Evolutionary conservation across 2,888 invertebrate species (phyloP), one percentile per base, ranked within the genome.

Genomic region (Agriopis aurantiaria): DNA sequence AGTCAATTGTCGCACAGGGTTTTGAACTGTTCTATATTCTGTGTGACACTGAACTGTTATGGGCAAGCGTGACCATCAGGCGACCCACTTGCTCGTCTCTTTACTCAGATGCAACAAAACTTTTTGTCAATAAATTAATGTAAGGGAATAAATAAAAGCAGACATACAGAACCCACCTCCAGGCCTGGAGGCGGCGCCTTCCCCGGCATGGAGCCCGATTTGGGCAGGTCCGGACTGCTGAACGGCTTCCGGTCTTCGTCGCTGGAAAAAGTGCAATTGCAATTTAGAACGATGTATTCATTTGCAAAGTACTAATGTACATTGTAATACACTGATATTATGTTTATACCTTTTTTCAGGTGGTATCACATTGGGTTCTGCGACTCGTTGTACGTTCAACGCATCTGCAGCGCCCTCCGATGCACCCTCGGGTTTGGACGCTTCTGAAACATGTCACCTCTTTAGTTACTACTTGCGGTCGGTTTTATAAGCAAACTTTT

Each of bases 241-340:
- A 93, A 93, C 0, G 91, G 90, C 77, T 93, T 93, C 14, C 90
- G 79, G 6, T 93, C 92, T 58, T 88, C 90, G 64, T 90, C 91
- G 69, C 92, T 91, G 80, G 12, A 79, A 52, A 11, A 64, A n/a
- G 12, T 17, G n/a, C 33, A 33, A 33, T 33, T 11, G 23, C 12
- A 53, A 33, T 45, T 58, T 23, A 53, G 6, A 33, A 23, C 4
- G 33, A 4, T 33, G 33, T 33, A 33, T 33, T 33, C 33, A 23
- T 23, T 23, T 23, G 17, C 17, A 23, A 23, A 23, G 17, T 23
- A 23, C 17, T 23, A 23, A 23, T 23, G 17, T 23, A 1, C 17
- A 1, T 23, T 23, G 17, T 23, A 23, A 33, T 33, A 33, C 33
- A 33, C 33, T 33, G 33, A 33, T 33, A 33, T 5, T 33, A 4